phyloP scores from a whole-genome alignment of 2,113 vertebrate species.

The Callipepla squamata region DNA sequence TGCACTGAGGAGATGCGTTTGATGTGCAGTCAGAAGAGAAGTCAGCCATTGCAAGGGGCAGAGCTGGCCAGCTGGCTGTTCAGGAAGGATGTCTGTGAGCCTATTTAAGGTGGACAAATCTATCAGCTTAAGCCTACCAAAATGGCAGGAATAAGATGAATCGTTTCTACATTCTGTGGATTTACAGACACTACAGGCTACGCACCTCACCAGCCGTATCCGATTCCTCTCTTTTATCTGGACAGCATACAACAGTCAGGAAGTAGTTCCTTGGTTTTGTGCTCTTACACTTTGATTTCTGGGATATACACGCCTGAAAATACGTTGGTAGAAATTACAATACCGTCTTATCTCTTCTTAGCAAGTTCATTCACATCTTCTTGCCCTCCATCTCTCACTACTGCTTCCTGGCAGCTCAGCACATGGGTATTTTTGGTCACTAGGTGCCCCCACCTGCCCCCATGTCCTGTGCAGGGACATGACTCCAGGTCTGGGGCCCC shows the following conservation, averaged over 20 bases:
- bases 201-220: neutral
- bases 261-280: neutral
- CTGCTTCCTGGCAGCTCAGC: neutral
- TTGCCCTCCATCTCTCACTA: neutral
- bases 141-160: neutral
- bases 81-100: neutral
- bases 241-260: neutral
- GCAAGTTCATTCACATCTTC: neutral
- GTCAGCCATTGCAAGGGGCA: accelerated
- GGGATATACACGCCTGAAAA: neutral
- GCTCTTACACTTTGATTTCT: neutral
- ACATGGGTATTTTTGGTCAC: accelerated
- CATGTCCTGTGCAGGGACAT: neutral
- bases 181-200: neutral
- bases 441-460: neutral
- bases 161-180: neutral
- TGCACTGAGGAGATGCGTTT: neutral
- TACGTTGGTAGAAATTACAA: neutral
- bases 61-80: neutral
- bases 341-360: neutral
- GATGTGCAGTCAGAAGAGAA: neutral
- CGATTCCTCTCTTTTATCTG: neutral
- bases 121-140: neutral
- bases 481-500: neutral
- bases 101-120: neutral